phyloP scores from a whole-genome alignment of 2,888 invertebrate genomes.

The Drosophila acutilabella region DNA sequence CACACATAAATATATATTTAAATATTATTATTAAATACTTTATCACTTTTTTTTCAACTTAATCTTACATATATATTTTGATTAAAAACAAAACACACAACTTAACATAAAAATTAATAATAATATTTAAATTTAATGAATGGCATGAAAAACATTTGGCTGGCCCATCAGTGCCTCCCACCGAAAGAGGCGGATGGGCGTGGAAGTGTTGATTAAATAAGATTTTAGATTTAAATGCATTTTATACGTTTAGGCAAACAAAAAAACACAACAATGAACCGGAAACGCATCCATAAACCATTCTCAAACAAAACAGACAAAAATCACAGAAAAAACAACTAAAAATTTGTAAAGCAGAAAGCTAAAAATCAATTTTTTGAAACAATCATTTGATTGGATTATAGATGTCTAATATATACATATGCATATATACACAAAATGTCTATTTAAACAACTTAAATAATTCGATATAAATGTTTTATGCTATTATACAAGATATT shows the following conservation, averaged over 20 bases:
- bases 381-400: conserved; percentile 20
- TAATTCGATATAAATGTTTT: conserved; percentile 39
- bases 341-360: conserved; percentile 15
- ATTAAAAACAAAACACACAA: conserved; percentile 24
- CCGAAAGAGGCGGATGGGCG: conserved; percentile 15
- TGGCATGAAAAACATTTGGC: conserved; percentile 25
- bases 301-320: conserved; percentile 14
- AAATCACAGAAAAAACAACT: conserved; percentile 15
- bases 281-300: background rate
- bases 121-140: conserved; percentile 22
- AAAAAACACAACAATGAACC: conserved; percentile 14
- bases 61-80: conserved; percentile 38
- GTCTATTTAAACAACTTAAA: conserved; percentile 20
- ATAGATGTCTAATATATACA: conserved; percentile 34
- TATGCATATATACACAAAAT: conserved; percentile 1
- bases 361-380: conserved; percentile 2
- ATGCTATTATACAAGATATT: conserved; percentile 34
- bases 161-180: conserved; percentile 1
- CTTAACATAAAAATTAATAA: conserved; percentile 22
- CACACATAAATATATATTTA: conserved; percentile 19
- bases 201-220: conserved; percentile 63
- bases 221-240: conserved; percentile 74
- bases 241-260: conserved; percentile 66
- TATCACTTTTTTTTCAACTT: conserved; percentile 37
- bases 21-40: conserved; percentile 40